Conservation (phyloP, 2,797 vertebrate genomes). For the Cossypha dichroa region DNA sequence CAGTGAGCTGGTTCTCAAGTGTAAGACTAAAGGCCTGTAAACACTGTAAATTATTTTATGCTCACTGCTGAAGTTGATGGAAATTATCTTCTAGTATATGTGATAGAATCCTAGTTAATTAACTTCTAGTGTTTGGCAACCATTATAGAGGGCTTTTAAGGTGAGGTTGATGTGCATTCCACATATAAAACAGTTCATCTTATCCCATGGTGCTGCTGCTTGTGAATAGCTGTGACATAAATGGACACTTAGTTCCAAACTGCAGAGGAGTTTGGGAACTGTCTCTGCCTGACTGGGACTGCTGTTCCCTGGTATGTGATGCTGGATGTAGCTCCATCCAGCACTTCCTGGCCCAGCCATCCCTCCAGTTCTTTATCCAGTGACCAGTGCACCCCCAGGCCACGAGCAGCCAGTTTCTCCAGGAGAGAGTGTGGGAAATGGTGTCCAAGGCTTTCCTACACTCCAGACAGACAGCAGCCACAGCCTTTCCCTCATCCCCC, state of each 20-base stretch:
- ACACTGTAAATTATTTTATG: neutral
- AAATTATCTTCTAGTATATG: neutral
- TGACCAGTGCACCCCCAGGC: neutral
- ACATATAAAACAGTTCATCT: neutral
- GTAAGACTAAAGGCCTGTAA: neutral
- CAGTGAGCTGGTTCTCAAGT: neutral
- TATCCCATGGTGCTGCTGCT: neutral
- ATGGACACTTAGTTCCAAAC: neutral
- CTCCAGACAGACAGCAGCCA: neutral
- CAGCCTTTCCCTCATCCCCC: neutral
- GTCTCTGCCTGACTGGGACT: rapidly evolving
- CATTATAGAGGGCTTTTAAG: neutral
- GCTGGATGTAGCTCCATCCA: neutral
- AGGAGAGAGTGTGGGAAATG: neutral
- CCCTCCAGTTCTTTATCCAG: neutral
- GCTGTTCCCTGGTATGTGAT: rapidly evolving
- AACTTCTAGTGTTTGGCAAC: neutral
- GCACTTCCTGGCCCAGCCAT: neutral
- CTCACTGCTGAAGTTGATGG: neutral
- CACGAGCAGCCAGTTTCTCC: neutral
- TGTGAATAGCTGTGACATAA: neutral
- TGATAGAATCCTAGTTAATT: neutral
- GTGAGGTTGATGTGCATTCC: neutral
- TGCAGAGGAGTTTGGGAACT: neutral
- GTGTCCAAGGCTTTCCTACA: neutral